A percentile compares a stretch with the other conserved stretches of the same genome.
Conservation (phyloP, 2,888 invertebrate species). For the Quadroppia sp. region DNA sequence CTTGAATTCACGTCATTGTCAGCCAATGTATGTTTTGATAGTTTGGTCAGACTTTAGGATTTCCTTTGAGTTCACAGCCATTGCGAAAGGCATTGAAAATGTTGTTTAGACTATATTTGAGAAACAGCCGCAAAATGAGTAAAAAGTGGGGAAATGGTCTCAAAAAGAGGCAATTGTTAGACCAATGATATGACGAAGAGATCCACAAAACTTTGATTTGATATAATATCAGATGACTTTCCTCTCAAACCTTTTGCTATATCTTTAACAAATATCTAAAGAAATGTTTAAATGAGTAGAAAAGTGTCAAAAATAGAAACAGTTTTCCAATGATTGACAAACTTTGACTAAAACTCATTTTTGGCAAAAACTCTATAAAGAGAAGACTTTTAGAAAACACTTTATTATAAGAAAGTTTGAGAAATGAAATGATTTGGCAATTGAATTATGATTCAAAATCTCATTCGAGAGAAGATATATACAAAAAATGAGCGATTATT, state of each 20-base stretch:
- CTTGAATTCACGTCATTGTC: slow-evolving; percentile 17
- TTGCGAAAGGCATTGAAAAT: neutral
- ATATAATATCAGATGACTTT: neutral
- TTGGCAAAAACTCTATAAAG: no score
- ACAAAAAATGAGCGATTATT: no score
- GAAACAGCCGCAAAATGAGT: neutral
- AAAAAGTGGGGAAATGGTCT: neutral
- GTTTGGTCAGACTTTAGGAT: slow-evolving; percentile 14
- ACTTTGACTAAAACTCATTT: neutral
- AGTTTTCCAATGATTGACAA: neutral
- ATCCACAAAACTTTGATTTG: neutral
- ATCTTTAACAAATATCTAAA: slow-evolving; percentile 3
- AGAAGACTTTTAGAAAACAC: no score
- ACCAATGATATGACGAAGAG: neutral
- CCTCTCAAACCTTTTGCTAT: neutral
- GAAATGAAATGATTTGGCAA: no score
- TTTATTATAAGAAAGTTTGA: no score
- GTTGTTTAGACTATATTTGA: neutral
- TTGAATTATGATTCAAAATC: no score
- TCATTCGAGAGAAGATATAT: no score
- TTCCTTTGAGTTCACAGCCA: neutral
- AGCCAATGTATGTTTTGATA: neutral
- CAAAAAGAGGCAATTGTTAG: neutral
- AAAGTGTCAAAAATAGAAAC: neutral
- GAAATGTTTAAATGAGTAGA: neutral